Base-by-base conservation (phyloP, 1,140 invertebrate genomes). In the Drosophila orosa region DNA sequence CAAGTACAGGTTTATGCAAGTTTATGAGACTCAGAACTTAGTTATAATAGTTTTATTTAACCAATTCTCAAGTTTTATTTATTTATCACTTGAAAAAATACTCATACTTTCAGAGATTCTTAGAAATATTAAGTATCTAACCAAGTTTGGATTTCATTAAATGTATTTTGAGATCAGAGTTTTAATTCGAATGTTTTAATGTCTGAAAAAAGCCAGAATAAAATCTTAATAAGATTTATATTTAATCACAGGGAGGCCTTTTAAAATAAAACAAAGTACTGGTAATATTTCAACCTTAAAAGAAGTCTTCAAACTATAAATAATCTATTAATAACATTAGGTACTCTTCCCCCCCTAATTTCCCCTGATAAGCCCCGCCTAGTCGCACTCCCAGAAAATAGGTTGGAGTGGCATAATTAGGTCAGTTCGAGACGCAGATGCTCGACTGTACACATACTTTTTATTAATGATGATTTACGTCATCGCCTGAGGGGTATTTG, bases 381-480 rank as follows among this genome's bases (percentile, higher is more conserved):
- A 15, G 25, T 3, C 1, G 17, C 15, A 17, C 2, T 15, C 12
- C 9, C 0, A 3, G 15, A 10, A 63, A 60, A 33, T 66, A 15
- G 65, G 35, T 35, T 42, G 13, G 19, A 50, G 15, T 42, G 47
- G 24, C 39, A n/a, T 17, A 67, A 63, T 47, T 65, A 24, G 42
- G 60, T 66, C 33, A 66, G 27, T 54, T 68, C 22, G 7, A 44
- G 17, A 35, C 22, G 45, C 65, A 66, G 61, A 68, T 66, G 65
- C 17, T 29, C 10, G 65, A 52, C 65, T 68, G 65, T 68, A 66
- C 35, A 66, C 35, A 52, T 42, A 52, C 44, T 33, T 48, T 31
- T 60, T 42, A 58, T 60, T 42, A 58, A 44, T 54, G 24, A 25
- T 15, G 44, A 74, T 74, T 74, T 74, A 74, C 72, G 72, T 74